Conservation (phyloP, 2,888 invertebrate genomes). For the Ischnura elegans region DNA sequence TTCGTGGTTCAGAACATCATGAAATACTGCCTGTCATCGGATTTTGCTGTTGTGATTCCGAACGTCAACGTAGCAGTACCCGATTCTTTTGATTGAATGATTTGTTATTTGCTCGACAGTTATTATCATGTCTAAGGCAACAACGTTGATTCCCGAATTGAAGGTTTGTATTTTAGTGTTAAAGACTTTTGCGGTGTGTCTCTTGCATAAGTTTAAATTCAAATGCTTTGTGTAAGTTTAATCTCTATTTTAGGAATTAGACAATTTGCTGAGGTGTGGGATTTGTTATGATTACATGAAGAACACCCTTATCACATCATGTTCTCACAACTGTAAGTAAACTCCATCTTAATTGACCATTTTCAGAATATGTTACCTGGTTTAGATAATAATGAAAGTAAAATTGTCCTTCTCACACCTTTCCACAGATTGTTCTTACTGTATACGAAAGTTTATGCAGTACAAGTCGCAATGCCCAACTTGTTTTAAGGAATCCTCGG, state of each 20-base stretch:
- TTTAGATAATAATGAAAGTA: background rate
- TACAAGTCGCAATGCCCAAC: conserved; percentile 79
- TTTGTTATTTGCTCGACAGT: background rate
- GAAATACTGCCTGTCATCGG: too few species aligned
- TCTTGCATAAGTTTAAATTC: background rate
- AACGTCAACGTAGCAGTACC: too few species aligned
- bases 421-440: conserved; percentile 79
- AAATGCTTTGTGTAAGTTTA: conserved; percentile 61
- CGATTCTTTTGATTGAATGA: background rate
- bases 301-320: conserved; percentile 78
- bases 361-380: background rate
- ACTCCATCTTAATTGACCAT: background rate
- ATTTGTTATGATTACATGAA: conserved; percentile 80
- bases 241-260: conserved; percentile 76
- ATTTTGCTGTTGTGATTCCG: too few species aligned
- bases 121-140: background rate
- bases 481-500: conserved; percentile 78
- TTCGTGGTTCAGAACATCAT: too few species aligned
- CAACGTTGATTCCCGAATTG: conserved; percentile 5
- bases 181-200: background rate
- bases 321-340: conserved; percentile 80
- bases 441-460: conserved; percentile 79
- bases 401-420: too few species aligned
- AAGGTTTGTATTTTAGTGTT: conserved; percentile 4
- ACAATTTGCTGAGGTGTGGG: conserved; percentile 78